These are phyloP conservation scores for Agelas oroides DNA, from an alignment of 37 sponge, comb jelly and placozoan species.

Conservation along the genomic window DNA sequence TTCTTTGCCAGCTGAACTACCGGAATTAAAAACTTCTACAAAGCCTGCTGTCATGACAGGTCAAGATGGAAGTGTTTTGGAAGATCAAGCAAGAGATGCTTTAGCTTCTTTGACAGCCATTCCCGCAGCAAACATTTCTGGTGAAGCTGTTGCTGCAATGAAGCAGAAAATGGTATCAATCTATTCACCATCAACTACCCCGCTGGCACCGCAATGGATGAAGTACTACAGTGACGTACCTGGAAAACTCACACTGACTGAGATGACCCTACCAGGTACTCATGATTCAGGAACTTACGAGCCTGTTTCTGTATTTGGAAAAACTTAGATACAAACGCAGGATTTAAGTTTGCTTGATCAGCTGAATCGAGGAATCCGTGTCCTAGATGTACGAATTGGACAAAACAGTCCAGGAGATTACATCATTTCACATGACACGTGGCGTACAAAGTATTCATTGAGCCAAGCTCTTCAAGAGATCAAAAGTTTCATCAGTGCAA, in stretches of 20 bases:
- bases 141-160: background rate
- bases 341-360: background rate
- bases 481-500: constrained; percentile 9
- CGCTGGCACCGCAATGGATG: constrained; percentile 30
- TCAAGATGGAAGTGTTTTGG: too few species aligned
- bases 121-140: too few species aligned
- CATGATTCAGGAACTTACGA: constrained; percentile 43
- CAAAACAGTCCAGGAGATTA: constrained; percentile 19
- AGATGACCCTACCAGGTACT: constrained; percentile 40
- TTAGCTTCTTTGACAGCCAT: too few species aligned
- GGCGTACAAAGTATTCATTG: constrained; percentile 22
- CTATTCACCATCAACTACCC: background rate
- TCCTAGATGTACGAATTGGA: constrained; percentile 19
- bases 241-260: constrained; percentile 25
- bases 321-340: constrained; percentile 9
- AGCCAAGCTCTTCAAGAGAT: constrained; percentile 19
- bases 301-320: background rate
- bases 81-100: too few species aligned
- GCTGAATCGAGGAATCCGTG: constrained; percentile 22
- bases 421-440: constrained; percentile 17
- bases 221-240: constrained; percentile 9
- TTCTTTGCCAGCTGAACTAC: too few species aligned
- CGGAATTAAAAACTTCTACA: too few species aligned
- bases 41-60: too few species aligned
- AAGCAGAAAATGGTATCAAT: too few species aligned